These are phyloP conservation scores for Scrobipalpa costella DNA, from an alignment of 2,888 invertebrate genomes.

Conservation along the genomic window DNA sequence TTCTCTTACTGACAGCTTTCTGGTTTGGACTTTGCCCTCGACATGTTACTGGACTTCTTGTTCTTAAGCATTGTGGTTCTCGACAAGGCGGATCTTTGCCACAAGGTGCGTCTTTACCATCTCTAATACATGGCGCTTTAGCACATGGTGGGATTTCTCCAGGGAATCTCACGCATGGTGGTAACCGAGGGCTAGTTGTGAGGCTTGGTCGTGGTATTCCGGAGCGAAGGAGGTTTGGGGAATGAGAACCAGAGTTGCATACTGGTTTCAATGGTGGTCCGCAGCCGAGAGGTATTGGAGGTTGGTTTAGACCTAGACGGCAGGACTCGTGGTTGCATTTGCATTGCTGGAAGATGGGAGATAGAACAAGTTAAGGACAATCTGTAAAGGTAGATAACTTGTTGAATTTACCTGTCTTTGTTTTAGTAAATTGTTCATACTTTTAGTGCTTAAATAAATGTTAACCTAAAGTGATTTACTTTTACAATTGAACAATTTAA, in stretches of 20 bases:
- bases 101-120: not conserved
- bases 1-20: not conserved
- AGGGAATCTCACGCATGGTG: not conserved
- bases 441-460: no score
- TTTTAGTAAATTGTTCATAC: no score
- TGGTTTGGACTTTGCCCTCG: not conserved
- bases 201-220: not conserved
- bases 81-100: not conserved
- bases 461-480: no score
- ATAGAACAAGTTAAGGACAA: no score
- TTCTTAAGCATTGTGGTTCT: not conserved
- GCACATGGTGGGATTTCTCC: not conserved
- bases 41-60: not conserved
- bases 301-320: not conserved
- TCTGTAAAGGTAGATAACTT: no score
- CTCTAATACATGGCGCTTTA: not conserved
- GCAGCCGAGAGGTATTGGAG: not conserved
- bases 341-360: slow-evolving; percentile 1
- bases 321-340: slow-evolving; percentile 2
- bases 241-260: not conserved
- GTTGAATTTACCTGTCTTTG: no score
- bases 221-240: not conserved
- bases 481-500: no score
- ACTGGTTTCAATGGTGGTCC: slow-evolving; percentile 5
- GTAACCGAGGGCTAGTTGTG: not conserved